Base-by-base conservation (phyloP, 2,113 vertebrate genomes). In the Sander vitreus region DNA sequence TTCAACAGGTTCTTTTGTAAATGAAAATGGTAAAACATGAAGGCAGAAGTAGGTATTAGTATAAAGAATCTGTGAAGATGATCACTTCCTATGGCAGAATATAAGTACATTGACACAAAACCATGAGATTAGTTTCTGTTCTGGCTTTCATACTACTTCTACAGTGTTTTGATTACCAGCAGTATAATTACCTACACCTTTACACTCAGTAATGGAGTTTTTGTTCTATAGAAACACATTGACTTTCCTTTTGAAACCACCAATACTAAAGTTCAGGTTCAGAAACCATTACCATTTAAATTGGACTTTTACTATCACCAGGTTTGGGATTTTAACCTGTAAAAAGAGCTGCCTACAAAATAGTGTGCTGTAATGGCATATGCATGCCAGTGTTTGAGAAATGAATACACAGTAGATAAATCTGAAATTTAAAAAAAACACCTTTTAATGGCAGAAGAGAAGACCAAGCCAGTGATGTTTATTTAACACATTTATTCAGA, bases 51-150 rank as follows among this genome's bases (percentile, higher is more conserved):
- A 19, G 14, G 9, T 16, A 5, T 33, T 10, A 8, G 4, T 19
- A 23, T n/a, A 21, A 60, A 8, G 1, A 48, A 4, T 3, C 1
- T 18, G 1, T 60, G 14, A 74, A 69, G 16, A 54, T 12, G 0
- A 57, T 33, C 27, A 27, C 13, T 71, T 84, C 73, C 55, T 63
- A 33, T 6, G 3, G 25, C 15, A 14, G 21, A 25, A 36, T 21
- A 9, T 33, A 54, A 18, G 5, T 33, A 0, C 13, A 51, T 0
- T 53, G 25, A 58, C 39, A 45, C 18, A 23, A 36, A n/a, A 50
- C 53, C 25, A 18, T 33, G 23, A 21, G 3, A 23, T 5, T 39
- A 30, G 33, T 62, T 47, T 66, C 48, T 39, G 0, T 63, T 67
- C 25, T 74, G 19, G 16, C 2, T 78, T 45, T 67, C 6, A 19